Percentiles rank a stretch among this genome's conserved stretches.
Conservation (phyloP, 2,113 vertebrate species). For the Sander lucioperca region DNA sequence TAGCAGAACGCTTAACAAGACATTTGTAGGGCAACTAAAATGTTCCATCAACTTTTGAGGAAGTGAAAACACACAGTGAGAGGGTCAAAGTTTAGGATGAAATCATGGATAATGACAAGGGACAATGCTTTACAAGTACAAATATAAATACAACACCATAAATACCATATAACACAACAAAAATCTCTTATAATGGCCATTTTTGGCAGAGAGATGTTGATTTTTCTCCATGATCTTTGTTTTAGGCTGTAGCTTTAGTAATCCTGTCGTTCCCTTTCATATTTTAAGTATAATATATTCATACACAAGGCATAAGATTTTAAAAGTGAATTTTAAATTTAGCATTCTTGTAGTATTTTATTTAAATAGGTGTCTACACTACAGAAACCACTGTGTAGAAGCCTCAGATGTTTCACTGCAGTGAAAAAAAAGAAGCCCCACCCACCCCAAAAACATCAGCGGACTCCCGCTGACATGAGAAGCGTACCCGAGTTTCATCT, state of each 20-base stretch:
- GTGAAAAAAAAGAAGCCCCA: slow-evolving; percentile 24
- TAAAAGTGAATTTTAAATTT: neutral
- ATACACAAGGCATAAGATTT: neutral
- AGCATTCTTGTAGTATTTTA: neutral
- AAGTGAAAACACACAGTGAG: too few species aligned
- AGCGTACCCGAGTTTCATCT: slow-evolving; percentile 21
- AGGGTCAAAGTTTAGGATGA: too few species aligned
- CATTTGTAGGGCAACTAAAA: too few species aligned
- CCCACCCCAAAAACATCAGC: slow-evolving; percentile 17
- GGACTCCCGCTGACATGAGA: slow-evolving; percentile 38
- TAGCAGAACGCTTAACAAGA: too few species aligned
- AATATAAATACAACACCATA: neutral
- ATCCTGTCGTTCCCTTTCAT: too few species aligned
- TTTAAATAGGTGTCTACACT: neutral
- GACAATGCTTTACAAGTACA: neutral
- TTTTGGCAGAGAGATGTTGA: neutral
- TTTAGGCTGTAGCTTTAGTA: neutral
- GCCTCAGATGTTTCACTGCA: slow-evolving; percentile 33
- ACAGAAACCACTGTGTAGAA: neutral
- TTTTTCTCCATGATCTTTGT: neutral
- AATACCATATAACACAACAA: neutral
- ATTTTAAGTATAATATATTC: neutral
- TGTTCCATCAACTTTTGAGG: too few species aligned
- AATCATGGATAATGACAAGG: too few species aligned
- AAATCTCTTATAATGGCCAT: too few species aligned